Evolutionary conservation across 2,797 vertebrate species (phyloP).

Genomic region (Mus spretus): DNA sequence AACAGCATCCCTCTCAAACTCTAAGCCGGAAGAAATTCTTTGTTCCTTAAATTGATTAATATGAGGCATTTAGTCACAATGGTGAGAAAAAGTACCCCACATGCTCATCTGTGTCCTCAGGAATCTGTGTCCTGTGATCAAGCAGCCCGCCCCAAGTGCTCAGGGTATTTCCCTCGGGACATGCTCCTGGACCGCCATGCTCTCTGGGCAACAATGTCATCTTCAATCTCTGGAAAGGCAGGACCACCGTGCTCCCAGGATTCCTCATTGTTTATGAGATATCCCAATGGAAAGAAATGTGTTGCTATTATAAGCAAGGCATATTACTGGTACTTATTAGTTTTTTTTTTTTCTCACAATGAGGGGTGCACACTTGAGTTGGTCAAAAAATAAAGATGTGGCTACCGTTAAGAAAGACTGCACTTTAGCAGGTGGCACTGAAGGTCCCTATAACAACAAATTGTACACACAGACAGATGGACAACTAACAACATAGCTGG

Average conservation of each 20-base stretch:
- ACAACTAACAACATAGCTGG: not conserved
- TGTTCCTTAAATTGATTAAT: not conserved
- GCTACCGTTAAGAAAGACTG: not conserved
- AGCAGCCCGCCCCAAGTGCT: constrained; percentile 88
- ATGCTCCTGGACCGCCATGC: constrained; percentile 83
- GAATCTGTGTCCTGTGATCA: constrained; percentile 84
- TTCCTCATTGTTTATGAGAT: constrained; percentile 87
- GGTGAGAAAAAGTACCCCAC: not conserved
- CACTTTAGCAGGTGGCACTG: not conserved
- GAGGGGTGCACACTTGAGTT: not conserved
- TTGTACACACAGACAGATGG: rapidly evolving
- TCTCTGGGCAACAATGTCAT: constrained; percentile 87
- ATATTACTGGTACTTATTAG: not conserved
- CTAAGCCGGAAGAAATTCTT: not conserved
- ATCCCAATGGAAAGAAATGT: constrained; percentile 84
- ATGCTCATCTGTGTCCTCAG: not conserved
- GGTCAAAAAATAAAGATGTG: not conserved
- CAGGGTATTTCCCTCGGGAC: constrained; percentile 85
- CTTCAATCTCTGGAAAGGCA: constrained; percentile 90
- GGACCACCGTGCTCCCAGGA: constrained; percentile 85
- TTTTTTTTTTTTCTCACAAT: not conserved
- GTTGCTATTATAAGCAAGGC: not conserved
- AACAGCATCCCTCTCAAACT: not conserved
- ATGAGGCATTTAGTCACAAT: not conserved
- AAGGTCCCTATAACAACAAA: not conserved